phyloP scores from a whole-genome alignment of 2,797 vertebrate genomes.

The Taenioides sp. region DNA sequence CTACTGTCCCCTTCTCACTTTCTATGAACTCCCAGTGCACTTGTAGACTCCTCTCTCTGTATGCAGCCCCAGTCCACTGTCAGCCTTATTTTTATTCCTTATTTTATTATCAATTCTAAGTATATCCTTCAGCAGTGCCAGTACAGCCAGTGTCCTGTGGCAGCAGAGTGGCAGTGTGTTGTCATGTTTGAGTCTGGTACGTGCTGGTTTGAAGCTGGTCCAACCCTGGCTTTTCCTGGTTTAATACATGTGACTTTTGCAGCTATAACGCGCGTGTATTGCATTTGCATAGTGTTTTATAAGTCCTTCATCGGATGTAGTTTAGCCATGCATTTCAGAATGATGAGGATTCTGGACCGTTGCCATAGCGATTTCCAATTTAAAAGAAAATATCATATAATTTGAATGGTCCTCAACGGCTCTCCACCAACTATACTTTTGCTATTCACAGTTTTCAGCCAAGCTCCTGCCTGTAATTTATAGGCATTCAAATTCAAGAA shows the following conservation, averaged over 20 bases:
- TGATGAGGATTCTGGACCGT: no score
- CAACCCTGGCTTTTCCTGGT: not conserved
- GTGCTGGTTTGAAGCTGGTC: constrained; percentile 12
- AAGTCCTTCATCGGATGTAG: not conserved
- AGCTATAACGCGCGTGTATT: not conserved
- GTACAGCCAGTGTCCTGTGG: constrained; percentile 7
- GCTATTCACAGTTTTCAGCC: no score
- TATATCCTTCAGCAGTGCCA: constrained; percentile 10
- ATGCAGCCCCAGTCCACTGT: not conserved
- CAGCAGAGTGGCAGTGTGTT: constrained; percentile 13
- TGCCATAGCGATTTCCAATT: no score
- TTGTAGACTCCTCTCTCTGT: not conserved
- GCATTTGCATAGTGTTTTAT: not conserved
- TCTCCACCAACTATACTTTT: no score
- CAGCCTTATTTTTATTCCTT: constrained; percentile 26
- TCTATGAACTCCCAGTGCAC: constrained; percentile 3
- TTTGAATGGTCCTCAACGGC: no score
- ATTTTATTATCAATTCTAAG: constrained; percentile 36
- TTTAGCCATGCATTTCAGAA: no score
- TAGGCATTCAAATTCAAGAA: no score
- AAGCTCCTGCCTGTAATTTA: no score
- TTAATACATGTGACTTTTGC: not conserved
- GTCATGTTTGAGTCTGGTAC: constrained; percentile 9
- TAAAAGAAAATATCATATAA: no score
- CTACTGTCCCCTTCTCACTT: not conserved